These are phyloP conservation scores for Cebidichthys violaceus DNA, from an alignment of 2,113 vertebrate genomes.

Conservation along the genomic window DNA sequence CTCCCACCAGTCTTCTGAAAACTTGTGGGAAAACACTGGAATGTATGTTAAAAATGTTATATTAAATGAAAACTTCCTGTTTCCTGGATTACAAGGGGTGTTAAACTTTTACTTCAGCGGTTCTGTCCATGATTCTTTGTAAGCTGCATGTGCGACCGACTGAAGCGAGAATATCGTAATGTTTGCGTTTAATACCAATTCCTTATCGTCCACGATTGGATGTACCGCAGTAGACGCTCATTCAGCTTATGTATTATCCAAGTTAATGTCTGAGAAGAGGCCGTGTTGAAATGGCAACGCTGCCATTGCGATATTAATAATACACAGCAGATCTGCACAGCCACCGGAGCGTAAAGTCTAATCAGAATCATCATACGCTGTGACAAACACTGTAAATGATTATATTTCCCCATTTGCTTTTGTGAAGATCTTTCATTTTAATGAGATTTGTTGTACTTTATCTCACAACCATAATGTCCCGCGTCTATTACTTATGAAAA, in stretches of 20 bases:
- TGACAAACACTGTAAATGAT: conserved; percentile 56
- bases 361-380: conserved; percentile 59
- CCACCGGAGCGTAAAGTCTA: conserved; percentile 61
- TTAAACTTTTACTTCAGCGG: conserved; percentile 18
- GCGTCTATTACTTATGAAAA: background rate
- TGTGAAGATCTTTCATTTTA: conserved; percentile 59
- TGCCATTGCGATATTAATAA: conserved; percentile 56
- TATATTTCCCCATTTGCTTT: conserved; percentile 56
- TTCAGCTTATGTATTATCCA: conserved; percentile 43
- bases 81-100: background rate
- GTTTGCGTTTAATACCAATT: conserved; percentile 63
- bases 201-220: conserved; percentile 4
- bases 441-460: conserved; percentile 56
- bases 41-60: no score
- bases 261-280: conserved; percentile 47
- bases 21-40: background rate
- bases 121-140: conserved; percentile 26
- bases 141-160: conserved; percentile 50
- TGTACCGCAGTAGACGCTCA: conserved; percentile 23
- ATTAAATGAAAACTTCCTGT: no score
- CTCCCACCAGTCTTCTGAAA: background rate
- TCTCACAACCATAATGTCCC: conserved; percentile 44
- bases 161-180: conserved; percentile 53
- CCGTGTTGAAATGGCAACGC: conserved; percentile 48
- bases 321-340: conserved; percentile 34